Conservation (phyloP, 2,888 invertebrate species). For the Diaprepes abbreviatus region DNA sequence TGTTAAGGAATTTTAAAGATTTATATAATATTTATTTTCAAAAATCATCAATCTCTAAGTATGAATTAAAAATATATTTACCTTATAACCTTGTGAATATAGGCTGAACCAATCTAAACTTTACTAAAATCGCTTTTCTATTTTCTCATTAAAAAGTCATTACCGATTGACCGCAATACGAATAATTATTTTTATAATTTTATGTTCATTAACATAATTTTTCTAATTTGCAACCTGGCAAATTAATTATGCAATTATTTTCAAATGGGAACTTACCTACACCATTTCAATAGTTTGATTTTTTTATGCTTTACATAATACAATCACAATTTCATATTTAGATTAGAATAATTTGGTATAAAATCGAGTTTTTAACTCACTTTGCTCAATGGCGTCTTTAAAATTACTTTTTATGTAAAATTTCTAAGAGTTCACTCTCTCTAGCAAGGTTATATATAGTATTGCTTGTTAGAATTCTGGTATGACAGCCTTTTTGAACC, state of each 20-base stretch:
- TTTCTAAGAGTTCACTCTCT: background rate
- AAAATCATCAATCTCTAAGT: too few species aligned
- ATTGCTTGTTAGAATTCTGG: background rate
- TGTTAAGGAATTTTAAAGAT: too few species aligned
- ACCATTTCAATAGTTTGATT: conserved; percentile 2
- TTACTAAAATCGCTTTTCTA: conserved; percentile 11
- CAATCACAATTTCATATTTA: background rate
- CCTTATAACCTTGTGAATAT: background rate
- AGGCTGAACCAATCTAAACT: conserved; percentile 11
- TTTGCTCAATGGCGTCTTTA: background rate
- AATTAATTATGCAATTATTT: conserved; percentile 16
- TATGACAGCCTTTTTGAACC: conserved; percentile 2
- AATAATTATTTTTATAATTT: conserved; percentile 17
- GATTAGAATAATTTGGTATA: background rate
- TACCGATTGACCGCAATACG: conserved; percentile 8
- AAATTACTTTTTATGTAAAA: background rate
- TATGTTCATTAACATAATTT: conserved; percentile 15
- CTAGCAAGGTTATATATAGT: background rate
- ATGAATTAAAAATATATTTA: background rate
- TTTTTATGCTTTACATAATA: too few species aligned
- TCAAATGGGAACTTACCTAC: conserved; percentile 4
- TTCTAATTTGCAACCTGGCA: conserved; percentile 12
- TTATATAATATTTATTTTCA: too few species aligned
- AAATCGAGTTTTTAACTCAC: background rate
- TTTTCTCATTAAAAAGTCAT: conserved; percentile 12